Evolutionary conservation across 1,140 invertebrate species (phyloP).

Genomic region (Spodoptera litura): DNA sequence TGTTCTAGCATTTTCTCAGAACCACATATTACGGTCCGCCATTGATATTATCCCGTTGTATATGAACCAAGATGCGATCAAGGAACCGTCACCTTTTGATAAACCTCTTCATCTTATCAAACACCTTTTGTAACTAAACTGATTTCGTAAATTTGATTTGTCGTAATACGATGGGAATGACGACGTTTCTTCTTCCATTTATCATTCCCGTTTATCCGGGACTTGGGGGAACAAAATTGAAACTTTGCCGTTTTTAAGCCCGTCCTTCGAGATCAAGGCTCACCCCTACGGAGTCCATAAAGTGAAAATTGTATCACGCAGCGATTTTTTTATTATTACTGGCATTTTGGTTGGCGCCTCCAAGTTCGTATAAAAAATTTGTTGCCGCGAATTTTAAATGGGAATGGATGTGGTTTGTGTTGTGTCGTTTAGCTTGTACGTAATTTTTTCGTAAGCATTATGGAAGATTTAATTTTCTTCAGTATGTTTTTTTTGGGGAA

Average conservation of each 20-base stretch:
- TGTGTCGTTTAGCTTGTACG: background rate
- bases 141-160: constrained; percentile 35
- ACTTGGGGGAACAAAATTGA: constrained; percentile 43
- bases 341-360: constrained; percentile 20
- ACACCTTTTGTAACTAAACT: constrained; percentile 20
- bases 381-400: constrained; percentile 13
- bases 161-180: constrained; percentile 30
- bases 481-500: too few relatives aligned
- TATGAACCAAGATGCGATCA: background rate
- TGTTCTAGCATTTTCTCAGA: background rate
- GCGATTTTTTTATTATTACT: constrained; percentile 39
- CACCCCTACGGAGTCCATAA: constrained; percentile 29
- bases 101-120: constrained; percentile 6
- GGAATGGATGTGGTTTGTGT: background rate
- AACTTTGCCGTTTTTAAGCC: constrained; percentile 46
- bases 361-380: constrained; percentile 20
- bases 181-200: constrained; percentile 42
- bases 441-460: background rate
- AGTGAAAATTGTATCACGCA: constrained; percentile 38
- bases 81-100: background rate
- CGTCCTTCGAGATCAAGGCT: constrained; percentile 26
- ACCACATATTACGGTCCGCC: constrained; percentile 13
- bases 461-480: background rate
- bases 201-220: constrained; percentile 40
- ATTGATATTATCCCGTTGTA: background rate